These are phyloP conservation scores for Crossaster papposus DNA, from an alignment of 53 echinoderm and acorn worm genomes.

Conservation along the genomic window DNA sequence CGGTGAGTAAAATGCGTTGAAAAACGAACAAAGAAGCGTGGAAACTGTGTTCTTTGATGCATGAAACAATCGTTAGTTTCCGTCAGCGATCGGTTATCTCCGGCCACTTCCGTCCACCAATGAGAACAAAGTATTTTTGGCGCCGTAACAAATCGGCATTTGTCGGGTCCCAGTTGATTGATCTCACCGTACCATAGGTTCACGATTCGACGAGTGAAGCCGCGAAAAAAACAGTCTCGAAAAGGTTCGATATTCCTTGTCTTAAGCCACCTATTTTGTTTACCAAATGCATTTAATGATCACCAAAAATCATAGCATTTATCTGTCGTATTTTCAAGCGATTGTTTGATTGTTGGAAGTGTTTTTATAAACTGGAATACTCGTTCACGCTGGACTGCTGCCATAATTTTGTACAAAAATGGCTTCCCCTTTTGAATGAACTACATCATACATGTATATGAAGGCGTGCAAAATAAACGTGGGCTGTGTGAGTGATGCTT, in stretches of 20 bases:
- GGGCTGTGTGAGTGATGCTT: no score
- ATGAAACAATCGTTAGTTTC: constrained; percentile 54
- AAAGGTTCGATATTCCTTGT: constrained; percentile 61
- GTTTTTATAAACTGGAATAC: not conserved
- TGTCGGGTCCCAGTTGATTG: constrained; percentile 64
- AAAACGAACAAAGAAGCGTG: constrained; percentile 52
- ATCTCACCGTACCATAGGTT: constrained; percentile 40
- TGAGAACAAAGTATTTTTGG: constrained; percentile 66
- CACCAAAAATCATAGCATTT: not conserved
- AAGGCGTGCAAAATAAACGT: not conserved
- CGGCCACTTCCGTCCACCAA: constrained; percentile 68
- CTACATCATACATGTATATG: not conserved
- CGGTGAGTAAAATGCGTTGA: constrained; percentile 20
- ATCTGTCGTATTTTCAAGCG: not conserved
- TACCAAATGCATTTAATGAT: not conserved
- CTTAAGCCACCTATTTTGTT: not conserved
- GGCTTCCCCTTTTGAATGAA: constrained; percentile 8
- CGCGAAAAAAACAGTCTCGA: constrained; percentile 6
- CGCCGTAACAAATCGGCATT: constrained; percentile 68
- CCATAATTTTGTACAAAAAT: no score
- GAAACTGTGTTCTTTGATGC: not conserved
- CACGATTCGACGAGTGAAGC: constrained; percentile 25
- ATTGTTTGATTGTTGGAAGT: not conserved
- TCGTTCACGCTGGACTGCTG: not conserved
- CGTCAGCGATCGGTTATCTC: constrained; percentile 44